Conservation (phyloP, 1,140 invertebrate species). For the Heliconius eleuchia region DNA sequence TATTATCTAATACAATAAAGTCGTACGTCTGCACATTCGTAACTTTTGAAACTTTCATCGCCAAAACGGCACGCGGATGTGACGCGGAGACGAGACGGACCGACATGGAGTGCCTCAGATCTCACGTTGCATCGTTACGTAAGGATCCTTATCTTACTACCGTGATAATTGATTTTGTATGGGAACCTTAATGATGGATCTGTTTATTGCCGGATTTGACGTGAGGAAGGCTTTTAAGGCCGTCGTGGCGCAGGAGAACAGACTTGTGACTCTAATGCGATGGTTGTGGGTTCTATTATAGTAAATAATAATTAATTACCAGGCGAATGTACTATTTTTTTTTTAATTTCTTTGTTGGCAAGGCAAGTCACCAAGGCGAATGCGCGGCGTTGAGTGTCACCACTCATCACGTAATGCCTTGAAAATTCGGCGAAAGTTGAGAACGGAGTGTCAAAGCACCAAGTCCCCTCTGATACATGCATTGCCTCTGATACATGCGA, state of each 20-base stretch:
- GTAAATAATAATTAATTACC: too few species aligned
- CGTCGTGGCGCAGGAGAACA: too few species aligned
- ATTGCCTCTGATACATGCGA: background rate
- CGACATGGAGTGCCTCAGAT: conserved; percentile 24
- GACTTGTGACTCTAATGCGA: too few species aligned
- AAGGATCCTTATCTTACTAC: conserved; percentile 34
- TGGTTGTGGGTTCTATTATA: too few species aligned
- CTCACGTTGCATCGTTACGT: conserved; percentile 36
- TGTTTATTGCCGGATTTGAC: background rate
- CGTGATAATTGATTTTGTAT: conserved; percentile 37
- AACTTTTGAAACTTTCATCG: conserved; percentile 33
- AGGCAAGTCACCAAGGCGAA: too few species aligned
- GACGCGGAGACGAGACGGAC: background rate
- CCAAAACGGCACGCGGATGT: conserved; percentile 36
- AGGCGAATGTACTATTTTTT: too few species aligned
- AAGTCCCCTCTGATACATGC: background rate
- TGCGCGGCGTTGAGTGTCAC: too few species aligned
- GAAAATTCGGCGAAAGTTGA: too few species aligned
- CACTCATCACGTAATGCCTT: too few species aligned
- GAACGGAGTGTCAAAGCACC: background rate
- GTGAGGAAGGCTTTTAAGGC: background rate
- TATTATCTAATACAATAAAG: background rate
- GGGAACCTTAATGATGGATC: conserved; percentile 25
- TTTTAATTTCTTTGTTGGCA: too few species aligned
- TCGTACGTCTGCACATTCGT: conserved; percentile 1